Percentiles rank a stretch among this genome's conserved stretches.
phyloP scores from a whole-genome alignment of 2,888 invertebrate species.

The Calephelis perditalis region DNA sequence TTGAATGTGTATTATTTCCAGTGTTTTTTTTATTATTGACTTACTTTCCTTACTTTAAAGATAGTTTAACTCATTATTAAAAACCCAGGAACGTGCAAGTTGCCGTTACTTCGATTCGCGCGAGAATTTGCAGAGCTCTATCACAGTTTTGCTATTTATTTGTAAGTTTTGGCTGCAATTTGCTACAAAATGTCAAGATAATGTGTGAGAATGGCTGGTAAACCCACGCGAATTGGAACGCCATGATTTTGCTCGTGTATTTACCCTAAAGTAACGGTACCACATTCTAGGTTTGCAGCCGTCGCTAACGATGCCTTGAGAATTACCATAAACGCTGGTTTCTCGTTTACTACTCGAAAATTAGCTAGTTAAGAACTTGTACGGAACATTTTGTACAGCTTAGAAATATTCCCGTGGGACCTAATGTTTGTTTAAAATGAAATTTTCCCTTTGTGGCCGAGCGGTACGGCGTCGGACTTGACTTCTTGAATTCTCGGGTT shows the following conservation, averaged over 20 bases:
- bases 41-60: no score
- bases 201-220: slow-evolving; percentile 15
- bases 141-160: background rate
- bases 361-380: slow-evolving; percentile 23
- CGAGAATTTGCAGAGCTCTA: no score
- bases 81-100: no score
- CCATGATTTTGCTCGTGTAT: slow-evolving; percentile 24
- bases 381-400: background rate
- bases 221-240: slow-evolving; percentile 20
- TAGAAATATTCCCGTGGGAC: background rate
- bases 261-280: slow-evolving; percentile 27
- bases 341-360: slow-evolving; percentile 36
- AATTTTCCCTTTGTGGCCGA: no score
- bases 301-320: slow-evolving; percentile 24
- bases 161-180: slow-evolving; percentile 12
- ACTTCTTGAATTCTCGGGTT: no score
- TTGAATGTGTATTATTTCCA: no score
- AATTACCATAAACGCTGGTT: slow-evolving; percentile 44
- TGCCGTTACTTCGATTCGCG: no score
- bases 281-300: slow-evolving; percentile 28
- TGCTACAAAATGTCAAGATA: slow-evolving; percentile 17
- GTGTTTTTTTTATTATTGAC: no score
- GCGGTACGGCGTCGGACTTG: no score
- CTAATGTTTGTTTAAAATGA: no score
- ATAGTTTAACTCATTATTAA: no score